Percentiles rank a stretch among this genome's conserved stretches.
Conservation (phyloP, 92 coral and sea anemone species). For the Parazoanthus darwini region DNA sequence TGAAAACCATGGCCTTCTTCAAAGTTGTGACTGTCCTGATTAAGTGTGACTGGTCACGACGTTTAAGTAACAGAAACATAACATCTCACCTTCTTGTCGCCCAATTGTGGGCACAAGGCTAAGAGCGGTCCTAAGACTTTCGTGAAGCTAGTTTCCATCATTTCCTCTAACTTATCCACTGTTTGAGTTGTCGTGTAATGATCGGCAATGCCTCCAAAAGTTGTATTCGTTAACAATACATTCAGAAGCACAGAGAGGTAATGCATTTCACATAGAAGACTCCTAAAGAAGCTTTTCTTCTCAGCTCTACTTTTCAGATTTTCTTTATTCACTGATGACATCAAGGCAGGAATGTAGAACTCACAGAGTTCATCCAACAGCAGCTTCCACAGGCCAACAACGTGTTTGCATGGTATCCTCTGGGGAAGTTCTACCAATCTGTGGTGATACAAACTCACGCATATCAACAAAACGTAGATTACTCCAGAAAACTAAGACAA, state of each 20-base stretch:
- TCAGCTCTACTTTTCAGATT: background rate
- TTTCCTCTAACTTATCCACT: constrained; percentile 30
- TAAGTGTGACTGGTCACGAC: background rate
- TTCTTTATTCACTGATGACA: background rate
- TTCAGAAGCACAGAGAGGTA: constrained; percentile 52
- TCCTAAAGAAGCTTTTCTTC: background rate
- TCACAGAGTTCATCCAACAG: constrained; percentile 10
- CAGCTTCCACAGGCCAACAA: constrained; percentile 34
- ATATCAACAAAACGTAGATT: background rate
- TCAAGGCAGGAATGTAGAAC: constrained; percentile 8
- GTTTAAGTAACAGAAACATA: background rate
- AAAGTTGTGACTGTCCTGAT: background rate
- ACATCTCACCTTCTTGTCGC: constrained; percentile 11
- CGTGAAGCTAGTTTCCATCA: constrained; percentile 12
- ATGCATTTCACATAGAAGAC: constrained; percentile 40
- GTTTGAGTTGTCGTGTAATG: constrained; percentile 55
- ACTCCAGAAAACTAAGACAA: no score
- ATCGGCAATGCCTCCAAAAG: constrained; percentile 72
- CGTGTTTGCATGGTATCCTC: constrained; percentile 33
- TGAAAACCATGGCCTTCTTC: background rate
- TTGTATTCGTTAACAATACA: constrained; percentile 57
- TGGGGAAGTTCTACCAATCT: constrained; percentile 26
- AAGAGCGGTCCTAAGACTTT: constrained; percentile 23
- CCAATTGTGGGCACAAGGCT: constrained; percentile 18
- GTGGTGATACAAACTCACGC: background rate